Base-by-base conservation (phyloP, 1,140 invertebrate species). In the Pseudomyrmex concolor region DNA sequence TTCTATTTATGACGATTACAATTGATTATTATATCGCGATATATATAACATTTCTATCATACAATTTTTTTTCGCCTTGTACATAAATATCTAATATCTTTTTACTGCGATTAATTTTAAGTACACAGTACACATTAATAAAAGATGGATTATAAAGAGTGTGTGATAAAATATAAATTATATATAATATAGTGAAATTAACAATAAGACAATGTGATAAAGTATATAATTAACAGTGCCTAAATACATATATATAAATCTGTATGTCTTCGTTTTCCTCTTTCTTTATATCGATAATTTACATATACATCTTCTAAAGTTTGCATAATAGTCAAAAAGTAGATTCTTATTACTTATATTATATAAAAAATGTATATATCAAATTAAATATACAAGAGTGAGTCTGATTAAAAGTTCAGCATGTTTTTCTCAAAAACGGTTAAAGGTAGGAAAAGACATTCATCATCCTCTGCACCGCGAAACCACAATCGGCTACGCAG, bases 101-200 rank as follows among this genome's bases (percentile, higher is more conserved):
- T 48, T 80, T 70, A 43, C 8, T 22, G 25, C n/a, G 22, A 50
- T 80, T 80, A 80, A 71, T 13, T 60, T 71, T 70, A 78, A 70
- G 34, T 45, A 57, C 8, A 66, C n/a, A 50, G 25, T 34, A 59
- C n/a, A 17, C 8, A 1, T 76, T n/a, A 25, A 68, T 78, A 59
- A 78, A 22, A 17, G 48, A 71, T 34, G 15, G 51, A 68, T 64
- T 71, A 55, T 74, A 82, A 34, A 7, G 5, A 34, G 34, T 34
- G 70, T 82, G 70, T 82, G 78, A 82, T 82, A 82, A 82, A 74
- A 55, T 54, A 63, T 62, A 74, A 9, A n/a, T 68, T n/a, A 51
- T 22, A 45, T 62, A 62, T 22, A 62, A 25, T 25, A 12, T 60
- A 62, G 5, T 10, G 70, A 72, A 15, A 72, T 45, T 74, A 74